These are phyloP conservation scores for Lasioglossum oenotherae DNA, from an alignment of 2,888 invertebrate species.

Conservation along the genomic window DNA sequence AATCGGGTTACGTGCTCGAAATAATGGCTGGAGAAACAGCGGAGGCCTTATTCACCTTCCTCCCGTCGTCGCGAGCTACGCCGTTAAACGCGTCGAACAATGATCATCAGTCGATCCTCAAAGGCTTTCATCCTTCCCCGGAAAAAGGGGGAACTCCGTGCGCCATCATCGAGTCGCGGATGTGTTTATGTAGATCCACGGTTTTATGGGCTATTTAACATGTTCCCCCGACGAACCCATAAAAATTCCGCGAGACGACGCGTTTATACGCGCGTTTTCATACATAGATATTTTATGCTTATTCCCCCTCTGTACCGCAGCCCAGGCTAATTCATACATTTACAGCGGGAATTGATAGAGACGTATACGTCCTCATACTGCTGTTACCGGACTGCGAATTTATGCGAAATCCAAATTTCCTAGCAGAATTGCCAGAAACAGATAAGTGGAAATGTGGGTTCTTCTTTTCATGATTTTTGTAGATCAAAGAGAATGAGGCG, in stretches of 20 bases:
- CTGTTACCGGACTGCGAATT: background rate
- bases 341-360: background rate
- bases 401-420: background rate
- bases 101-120: background rate
- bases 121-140: background rate
- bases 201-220: background rate
- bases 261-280: background rate
- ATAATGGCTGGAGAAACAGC: slow-evolving; percentile 24
- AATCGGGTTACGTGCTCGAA: slow-evolving; percentile 10
- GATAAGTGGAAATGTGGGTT: too few relatives aligned
- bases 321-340: background rate
- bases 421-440: background rate
- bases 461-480: too few relatives aligned
- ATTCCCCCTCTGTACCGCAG: background rate
- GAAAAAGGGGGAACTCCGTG: background rate
- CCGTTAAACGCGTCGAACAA: background rate
- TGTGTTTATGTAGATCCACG: slow-evolving; percentile 10
- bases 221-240: background rate
- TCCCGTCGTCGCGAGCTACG: background rate
- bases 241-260: background rate
- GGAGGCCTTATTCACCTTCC: background rate
- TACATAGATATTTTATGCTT: background rate
- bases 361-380: background rate
- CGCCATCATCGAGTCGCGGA: background rate
- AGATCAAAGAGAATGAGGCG: too few relatives aligned